Base-by-base conservation (phyloP, 2,113 vertebrate species). In the Genyomyrus donnyi region DNA sequence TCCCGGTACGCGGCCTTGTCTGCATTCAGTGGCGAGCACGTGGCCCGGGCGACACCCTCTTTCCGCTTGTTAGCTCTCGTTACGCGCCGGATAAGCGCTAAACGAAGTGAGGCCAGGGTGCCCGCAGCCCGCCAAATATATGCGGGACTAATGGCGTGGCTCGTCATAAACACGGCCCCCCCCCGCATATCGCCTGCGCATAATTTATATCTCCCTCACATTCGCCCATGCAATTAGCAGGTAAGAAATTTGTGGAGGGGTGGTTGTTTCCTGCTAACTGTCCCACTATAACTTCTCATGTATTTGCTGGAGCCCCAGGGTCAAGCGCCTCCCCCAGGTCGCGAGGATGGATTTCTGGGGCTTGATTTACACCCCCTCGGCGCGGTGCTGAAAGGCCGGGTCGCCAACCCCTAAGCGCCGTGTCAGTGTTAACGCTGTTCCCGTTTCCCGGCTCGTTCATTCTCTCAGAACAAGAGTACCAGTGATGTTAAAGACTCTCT, bases 41-140 rank as follows among this genome's bases (percentile, higher is more conserved):
- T 80, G 27, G 90, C 80, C 91, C 62, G 27, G 70, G 74, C 24
- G 84, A 90, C 74, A 89, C 88, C 90, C 90, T 91, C 91, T 91
- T 87, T 90, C 88, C 56, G 90, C 91, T 94, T 93, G 93, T 95
- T 95, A 94, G 93, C 90, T 93, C 91, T 91, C 91, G 93, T 93
- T 93, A 94, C 92, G 94, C 24, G 83, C 90, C 90, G 93, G 94
- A 94, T 94, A 93, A 93, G 92, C 91, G 88, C 91, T 90, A 93
- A 93, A 90, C 90, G 91, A 93, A 93, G 48, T 49, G 84, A 19
- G 50, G 84, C 56, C 83, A 88, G 49, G 53, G 48, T 53, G 27
- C 17, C 50, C 21, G 31, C 88, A 42, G 42, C 21, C 24, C 17
- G 19, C 88, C 86, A 92, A 93, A 93, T 93, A 91, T 94, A 93